Evolutionary conservation across 2,888 invertebrate species (phyloP), one percentile per base, ranked within the genome.

Genomic region (Abscondita cerata): DNA sequence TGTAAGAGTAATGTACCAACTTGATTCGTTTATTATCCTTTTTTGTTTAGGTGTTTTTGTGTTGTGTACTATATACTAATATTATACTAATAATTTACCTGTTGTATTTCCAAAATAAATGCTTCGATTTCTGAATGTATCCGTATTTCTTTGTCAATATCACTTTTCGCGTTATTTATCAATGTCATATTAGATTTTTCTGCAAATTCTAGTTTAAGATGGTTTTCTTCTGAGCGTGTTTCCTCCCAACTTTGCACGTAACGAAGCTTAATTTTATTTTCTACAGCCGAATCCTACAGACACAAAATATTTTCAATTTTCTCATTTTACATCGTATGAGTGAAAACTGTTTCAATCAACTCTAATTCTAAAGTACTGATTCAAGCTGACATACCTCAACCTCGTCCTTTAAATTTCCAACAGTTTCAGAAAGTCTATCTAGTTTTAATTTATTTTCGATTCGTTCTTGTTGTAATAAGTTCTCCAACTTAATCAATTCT

Each of bases 191-290:
- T 72, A 53, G 73, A 61, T 40, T 77, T 63, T 64, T 80, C 76
- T 59, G 74, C 72, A 60, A 68, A 68, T 31, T 70, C 64, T 36
- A 75, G 72, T 20, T 68, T 65, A 4, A 77, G 67, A 31, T 71
- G 56, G 56, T 73, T 75, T 72, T 81, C 80, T 70, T 82, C 81
- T 31, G 73, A 71, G 66, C 78, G 76, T 20, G 82, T 74, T 53
- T 76, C 71, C 68, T 81, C 77, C 81, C 80, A 81, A 3, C 69
- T 65, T 44, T 68, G 59, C 4, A 78, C 52, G 52, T 76, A 78
- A 2, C 64, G 67, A 3, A 62, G 51, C 72, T 78, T 78, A n/a
- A 75, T 71, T 55, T 64, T 61, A 55, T 66, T 72, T 64, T 78
- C 77, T 50, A 70, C 60, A 47, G 70, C 56, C 44, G 70, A 65